Evolutionary conservation across 2,797 vertebrate species (phyloP).

Genomic region (Poliocrania exsul): DNA sequence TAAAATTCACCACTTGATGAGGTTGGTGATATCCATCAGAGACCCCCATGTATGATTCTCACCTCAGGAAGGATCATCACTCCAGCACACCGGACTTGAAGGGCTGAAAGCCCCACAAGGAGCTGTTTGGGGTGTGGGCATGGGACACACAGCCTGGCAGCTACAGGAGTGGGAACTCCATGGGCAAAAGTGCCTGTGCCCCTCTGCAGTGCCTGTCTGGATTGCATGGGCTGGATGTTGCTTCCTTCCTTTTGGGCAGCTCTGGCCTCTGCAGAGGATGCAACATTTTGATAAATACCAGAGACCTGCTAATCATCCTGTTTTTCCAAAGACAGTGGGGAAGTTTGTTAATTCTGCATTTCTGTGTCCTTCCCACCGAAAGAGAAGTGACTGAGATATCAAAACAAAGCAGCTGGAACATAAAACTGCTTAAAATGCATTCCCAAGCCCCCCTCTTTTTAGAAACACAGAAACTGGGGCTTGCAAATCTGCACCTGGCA

Average conservation of each 20-base stretch:
- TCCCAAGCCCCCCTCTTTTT: background rate
- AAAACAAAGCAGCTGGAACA: background rate
- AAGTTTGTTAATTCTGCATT: background rate
- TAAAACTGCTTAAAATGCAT: background rate
- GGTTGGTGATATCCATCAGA: background rate
- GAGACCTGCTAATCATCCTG: background rate
- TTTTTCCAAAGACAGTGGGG: background rate
- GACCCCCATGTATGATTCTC: background rate
- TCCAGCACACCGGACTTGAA: background rate
- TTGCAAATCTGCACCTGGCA: conserved; percentile 19
- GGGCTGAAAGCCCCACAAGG: background rate
- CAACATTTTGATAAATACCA: background rate
- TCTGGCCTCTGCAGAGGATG: background rate
- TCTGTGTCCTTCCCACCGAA: background rate
- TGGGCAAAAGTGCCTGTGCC: background rate
- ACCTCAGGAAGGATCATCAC: background rate
- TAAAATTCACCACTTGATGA: background rate
- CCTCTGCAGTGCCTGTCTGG: background rate
- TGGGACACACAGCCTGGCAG: background rate
- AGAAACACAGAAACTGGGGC: background rate
- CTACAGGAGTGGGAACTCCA: rapidly evolving
- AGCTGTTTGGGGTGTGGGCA: background rate
- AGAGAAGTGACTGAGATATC: background rate
- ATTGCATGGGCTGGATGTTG: background rate
- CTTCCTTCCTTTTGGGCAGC: background rate